Evolutionary conservation across 2,888 invertebrate genomes (phyloP).

Genomic region (Spilarctia lutea): DNA sequence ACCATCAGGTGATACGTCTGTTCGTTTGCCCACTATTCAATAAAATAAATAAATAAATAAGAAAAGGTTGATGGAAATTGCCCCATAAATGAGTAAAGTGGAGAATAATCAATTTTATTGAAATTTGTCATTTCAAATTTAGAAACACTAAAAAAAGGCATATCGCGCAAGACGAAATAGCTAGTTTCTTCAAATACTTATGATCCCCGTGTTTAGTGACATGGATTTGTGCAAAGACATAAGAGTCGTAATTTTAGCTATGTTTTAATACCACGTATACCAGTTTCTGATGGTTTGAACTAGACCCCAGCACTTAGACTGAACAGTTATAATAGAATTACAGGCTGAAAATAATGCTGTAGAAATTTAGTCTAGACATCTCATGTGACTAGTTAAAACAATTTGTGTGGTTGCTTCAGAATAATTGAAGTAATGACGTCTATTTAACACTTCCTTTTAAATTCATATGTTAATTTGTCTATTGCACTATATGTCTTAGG

Average conservation of each 20-base stretch:
- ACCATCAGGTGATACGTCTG: too few species aligned
- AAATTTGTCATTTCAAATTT: too few species aligned
- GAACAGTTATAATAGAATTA: not conserved
- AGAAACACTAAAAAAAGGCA: too few species aligned
- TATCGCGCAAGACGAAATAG: too few species aligned
- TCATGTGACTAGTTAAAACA: not conserved
- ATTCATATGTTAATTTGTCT: not conserved
- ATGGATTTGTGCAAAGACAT: not conserved
- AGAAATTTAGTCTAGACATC: conserved; percentile 4
- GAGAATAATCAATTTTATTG: too few species aligned
- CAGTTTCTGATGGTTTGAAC: not conserved
- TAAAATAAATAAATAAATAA: too few species aligned
- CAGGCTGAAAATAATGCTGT: not conserved
- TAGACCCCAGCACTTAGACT: not conserved
- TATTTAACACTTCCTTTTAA: not conserved
- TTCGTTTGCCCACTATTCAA: too few species aligned
- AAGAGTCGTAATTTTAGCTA: not conserved
- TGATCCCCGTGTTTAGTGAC: not conserved
- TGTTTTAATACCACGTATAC: not conserved
- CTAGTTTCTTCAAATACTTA: too few species aligned
- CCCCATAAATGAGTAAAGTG: too few species aligned
- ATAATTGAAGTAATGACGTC: not conserved
- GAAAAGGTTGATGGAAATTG: too few species aligned
- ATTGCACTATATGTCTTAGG: not conserved
- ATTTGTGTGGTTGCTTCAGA: not conserved